A percentile compares a stretch with the other conserved stretches of the same genome.
Evolutionary conservation across 2,888 invertebrate species (phyloP).

Genomic region (Thymelicus acteon): DNA sequence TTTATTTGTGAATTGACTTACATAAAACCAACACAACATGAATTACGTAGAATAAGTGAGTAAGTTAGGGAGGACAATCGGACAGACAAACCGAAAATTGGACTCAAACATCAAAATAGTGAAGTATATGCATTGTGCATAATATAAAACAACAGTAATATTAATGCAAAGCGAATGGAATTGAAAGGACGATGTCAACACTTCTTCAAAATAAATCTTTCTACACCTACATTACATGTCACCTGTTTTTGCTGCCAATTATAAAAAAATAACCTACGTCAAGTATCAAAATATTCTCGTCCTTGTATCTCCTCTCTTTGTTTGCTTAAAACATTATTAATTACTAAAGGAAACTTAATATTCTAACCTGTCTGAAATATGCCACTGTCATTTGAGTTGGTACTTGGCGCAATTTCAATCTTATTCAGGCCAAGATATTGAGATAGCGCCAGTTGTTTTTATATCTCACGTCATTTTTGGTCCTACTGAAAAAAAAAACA

Average conservation of each 20-base stretch:
- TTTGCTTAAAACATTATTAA: slow-evolving; percentile 26
- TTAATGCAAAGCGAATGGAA: too few relatives aligned
- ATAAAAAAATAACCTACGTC: not conserved
- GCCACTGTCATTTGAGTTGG: slow-evolving; percentile 27
- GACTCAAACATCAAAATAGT: too few relatives aligned
- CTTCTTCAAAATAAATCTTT: too few relatives aligned
- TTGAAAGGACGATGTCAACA: too few relatives aligned
- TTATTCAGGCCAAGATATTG: slow-evolving; percentile 30
- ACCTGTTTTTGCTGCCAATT: not conserved
- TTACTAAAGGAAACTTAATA: slow-evolving; percentile 36
- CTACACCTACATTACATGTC: too few relatives aligned
- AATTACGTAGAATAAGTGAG: too few relatives aligned
- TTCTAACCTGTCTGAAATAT: slow-evolving; percentile 16
- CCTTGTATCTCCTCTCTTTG: slow-evolving; percentile 28
- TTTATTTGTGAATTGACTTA: too few relatives aligned
- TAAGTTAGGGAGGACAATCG: too few relatives aligned
- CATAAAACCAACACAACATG: too few relatives aligned
- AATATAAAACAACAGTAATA: too few relatives aligned
- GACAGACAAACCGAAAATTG: too few relatives aligned
- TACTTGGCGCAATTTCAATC: slow-evolving; percentile 35
- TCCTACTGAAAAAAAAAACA: slow-evolving; percentile 19
- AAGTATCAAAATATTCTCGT: not conserved
- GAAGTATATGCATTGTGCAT: too few relatives aligned
- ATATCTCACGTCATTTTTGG: slow-evolving; percentile 23
- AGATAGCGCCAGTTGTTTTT: slow-evolving; percentile 30